Conservation (phyloP, 1,140 invertebrate genomes). For the Sycophila sp. region DNA sequence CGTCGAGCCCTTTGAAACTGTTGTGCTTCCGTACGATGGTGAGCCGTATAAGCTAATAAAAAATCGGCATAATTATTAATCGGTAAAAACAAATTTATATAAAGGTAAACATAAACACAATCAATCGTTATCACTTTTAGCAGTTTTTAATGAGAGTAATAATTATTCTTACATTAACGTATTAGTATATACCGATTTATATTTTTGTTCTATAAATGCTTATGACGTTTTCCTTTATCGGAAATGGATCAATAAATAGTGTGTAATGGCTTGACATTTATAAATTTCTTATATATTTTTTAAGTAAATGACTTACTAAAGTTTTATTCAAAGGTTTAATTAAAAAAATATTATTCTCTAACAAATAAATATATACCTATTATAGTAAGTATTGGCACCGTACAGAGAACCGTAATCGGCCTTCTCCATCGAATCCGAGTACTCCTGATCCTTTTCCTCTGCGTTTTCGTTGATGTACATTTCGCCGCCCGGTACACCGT, state of each 20-base stretch:
- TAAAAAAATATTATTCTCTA: neutral
- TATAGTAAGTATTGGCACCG: constrained; percentile 74
- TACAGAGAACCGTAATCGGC: constrained; percentile 60
- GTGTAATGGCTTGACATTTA: too few species aligned
- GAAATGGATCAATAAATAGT: too few species aligned
- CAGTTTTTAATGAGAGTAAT: too few species aligned
- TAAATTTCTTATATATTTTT: too few species aligned
- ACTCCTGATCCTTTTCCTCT: constrained; percentile 62
- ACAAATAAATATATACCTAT: constrained; percentile 65
- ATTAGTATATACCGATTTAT: too few species aligned
- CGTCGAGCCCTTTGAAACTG: constrained; percentile 63
- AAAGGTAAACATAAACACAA: too few species aligned
- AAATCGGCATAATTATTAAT: constrained; percentile 17
- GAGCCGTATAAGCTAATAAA: constrained; percentile 57
- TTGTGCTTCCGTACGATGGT: constrained; percentile 55
- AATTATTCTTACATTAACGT: too few species aligned
- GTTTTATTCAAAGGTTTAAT: constrained; percentile 11
- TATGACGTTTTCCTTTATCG: too few species aligned
- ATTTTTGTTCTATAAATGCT: too few species aligned
- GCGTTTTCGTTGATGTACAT: constrained; percentile 64
- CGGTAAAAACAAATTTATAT: too few species aligned
- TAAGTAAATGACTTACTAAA: too few species aligned
- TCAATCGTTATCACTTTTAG: too few species aligned
- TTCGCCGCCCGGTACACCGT: constrained; percentile 60
- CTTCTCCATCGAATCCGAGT: constrained; percentile 63